Base-by-base conservation (phyloP, 2,113 vertebrate genomes). In the Passerina amoena region DNA sequence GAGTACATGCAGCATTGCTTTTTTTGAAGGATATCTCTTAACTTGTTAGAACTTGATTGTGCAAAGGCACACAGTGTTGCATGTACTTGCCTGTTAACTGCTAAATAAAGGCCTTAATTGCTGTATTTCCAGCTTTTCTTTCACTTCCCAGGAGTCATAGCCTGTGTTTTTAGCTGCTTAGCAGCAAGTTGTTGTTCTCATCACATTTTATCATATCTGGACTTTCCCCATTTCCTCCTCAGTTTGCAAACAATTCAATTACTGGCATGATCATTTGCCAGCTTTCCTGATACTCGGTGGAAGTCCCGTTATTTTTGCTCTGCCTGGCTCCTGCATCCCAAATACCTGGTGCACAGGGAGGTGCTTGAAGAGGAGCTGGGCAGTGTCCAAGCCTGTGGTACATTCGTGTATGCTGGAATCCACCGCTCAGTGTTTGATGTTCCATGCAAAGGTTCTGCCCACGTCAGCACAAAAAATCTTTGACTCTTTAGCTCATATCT, bases 21-120 rank as follows among this genome's bases (percentile, higher is more conserved):
- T 85, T 87, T 92, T 60, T 64, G 64, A 88, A 92, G 79, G 56
- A 51, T 75, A 83, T 92, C 72, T 78, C 64, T 68, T 51, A 88
- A 86, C 90, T 88, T 88, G 85, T 82, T 90, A 47, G 88, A 82
- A 93, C 93, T 60, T 71, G 88, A 81, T 60, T 90, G 44, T 71
- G 60, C 53, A 78, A 75, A 88, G 28, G 40, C 53, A 92, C 21
- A 69, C 22, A 40, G 35, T 63, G 60, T 68, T 92, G 40, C 71
- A 79, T 35, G 72, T 35, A 35, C 38, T 94, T 81, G 19, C 64
- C 64, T 81, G 68, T 45, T 94, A 81, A 71, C 64, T 81, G 51
- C 47, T 81, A 94, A 90, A 83, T 45, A 90, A 82, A 87, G 27
- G 8, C 50, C 82, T 88, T 91, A 87, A 96, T 80, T 94, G 42